Evolutionary conservation across 1,140 invertebrate species (phyloP).

Genomic region (Penaeus chinensis): DNA sequence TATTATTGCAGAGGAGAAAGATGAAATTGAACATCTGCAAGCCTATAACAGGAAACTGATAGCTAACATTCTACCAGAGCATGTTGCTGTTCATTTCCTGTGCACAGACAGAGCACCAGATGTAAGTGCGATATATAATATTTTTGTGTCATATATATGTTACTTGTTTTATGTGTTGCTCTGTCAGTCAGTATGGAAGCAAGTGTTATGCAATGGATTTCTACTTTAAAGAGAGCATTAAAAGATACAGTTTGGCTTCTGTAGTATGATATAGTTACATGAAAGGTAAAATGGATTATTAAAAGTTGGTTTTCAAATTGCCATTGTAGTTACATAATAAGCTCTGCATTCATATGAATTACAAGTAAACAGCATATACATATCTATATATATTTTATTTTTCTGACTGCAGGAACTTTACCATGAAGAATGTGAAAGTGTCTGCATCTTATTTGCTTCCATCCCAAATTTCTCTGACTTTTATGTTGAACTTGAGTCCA

Average conservation of each 20-base stretch:
- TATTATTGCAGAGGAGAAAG: slow-evolving; percentile 84
- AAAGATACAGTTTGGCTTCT: too few species aligned
- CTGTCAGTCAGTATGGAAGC: neutral
- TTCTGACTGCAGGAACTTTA: slow-evolving; percentile 82
- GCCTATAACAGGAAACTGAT: slow-evolving; percentile 92
- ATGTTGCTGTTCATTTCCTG: slow-evolving; percentile 92
- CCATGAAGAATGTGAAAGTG: slow-evolving; percentile 93
- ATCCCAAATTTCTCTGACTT: slow-evolving; percentile 98
- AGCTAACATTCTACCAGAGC: slow-evolving; percentile 93
- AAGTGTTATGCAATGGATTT: neutral
- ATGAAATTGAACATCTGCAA: slow-evolving; percentile 93
- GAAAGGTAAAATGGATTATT: too few species aligned
- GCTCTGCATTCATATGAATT: neutral
- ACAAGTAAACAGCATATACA: neutral
- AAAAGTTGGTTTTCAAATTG: slow-evolving; percentile 34
- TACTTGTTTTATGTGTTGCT: too few species aligned
- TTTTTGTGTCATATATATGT: neutral
- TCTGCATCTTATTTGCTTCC: slow-evolving; percentile 95
- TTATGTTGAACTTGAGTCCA: slow-evolving; percentile 93
- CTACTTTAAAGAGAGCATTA: too few species aligned
- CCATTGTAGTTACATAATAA: slow-evolving; percentile 3
- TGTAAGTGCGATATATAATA: slow-evolving; percentile 43
- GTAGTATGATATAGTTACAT: too few species aligned
- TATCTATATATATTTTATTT: neutral
- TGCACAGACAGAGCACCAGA: slow-evolving; percentile 61